A percentile compares a stretch with the other conserved stretches of the same genome.
Conservation (phyloP, 2,113 vertebrate genomes). For the Colius striatus region DNA sequence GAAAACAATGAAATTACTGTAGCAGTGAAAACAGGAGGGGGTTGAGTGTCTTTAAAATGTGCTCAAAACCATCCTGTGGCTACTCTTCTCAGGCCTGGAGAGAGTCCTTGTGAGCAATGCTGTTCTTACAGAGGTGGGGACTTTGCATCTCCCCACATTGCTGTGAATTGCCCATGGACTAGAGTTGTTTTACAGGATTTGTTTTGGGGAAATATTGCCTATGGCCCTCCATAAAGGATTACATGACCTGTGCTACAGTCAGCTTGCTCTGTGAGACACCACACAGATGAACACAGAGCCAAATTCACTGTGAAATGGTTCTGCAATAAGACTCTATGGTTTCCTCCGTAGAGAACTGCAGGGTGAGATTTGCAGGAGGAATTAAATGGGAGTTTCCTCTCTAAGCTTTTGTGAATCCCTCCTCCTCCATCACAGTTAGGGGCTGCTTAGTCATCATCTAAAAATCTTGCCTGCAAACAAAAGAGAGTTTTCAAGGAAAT, state of each 20-base stretch:
- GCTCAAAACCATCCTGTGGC: neutral
- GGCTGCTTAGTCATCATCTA: conserved; percentile 44
- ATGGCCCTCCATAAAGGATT: neutral
- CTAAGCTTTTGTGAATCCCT: conserved; percentile 24
- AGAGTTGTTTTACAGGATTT: neutral
- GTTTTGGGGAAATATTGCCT: neutral
- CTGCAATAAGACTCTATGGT: neutral
- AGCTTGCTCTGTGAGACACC: neutral
- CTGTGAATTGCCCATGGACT: neutral
- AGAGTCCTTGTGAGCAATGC: neutral
- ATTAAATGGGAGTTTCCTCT: conserved; percentile 17
- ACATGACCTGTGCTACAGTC: neutral
- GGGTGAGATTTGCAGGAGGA: conserved; percentile 1
- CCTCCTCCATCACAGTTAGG: neutral
- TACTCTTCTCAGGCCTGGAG: neutral
- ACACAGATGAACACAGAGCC: neutral
- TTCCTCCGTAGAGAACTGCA: neutral
- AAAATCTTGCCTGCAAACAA: conserved; percentile 19
- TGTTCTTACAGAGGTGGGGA: neutral
- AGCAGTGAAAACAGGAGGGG: neutral
- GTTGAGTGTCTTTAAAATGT: neutral
- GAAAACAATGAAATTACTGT: conserved; percentile 1
- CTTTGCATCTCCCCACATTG: neutral
- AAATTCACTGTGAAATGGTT: neutral
- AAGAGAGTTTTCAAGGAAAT: conserved; percentile 13